These are phyloP conservation scores for Limnephilus marmoratus DNA, from an alignment of 2,888 invertebrate species.

Conservation along the genomic window DNA sequence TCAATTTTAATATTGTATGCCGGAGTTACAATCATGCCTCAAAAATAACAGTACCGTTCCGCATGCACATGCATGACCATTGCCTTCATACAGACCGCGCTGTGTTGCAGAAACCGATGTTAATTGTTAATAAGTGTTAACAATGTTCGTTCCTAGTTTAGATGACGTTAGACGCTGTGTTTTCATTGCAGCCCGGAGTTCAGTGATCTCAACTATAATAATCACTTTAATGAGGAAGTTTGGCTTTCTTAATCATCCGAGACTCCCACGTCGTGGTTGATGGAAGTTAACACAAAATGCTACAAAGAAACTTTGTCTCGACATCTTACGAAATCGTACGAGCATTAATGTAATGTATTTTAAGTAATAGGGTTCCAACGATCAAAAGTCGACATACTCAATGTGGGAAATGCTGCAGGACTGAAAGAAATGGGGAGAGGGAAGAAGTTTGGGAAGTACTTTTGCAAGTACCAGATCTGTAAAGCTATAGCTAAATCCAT, in stretches of 20 bases:
- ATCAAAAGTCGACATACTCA: not conserved
- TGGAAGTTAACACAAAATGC: not conserved
- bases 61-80: not conserved
- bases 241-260: constrained; percentile 39
- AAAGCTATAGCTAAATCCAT: not conserved
- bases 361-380: not conserved
- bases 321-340: not conserved
- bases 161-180: constrained; percentile 16
- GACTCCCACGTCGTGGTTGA: constrained; percentile 21
- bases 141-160: constrained; percentile 22
- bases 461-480: not conserved
- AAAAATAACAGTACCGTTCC: not conserved
- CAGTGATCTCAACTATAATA: constrained; percentile 33
- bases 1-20: not conserved
- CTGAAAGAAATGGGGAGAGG: not conserved
- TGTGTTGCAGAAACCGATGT: constrained; percentile 14
- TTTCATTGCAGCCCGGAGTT: constrained; percentile 26
- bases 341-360: not conserved
- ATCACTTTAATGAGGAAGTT: constrained; percentile 44
- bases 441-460: not conserved
- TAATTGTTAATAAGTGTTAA: constrained; percentile 13
- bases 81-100: not conserved
- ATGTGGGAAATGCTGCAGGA: not conserved
- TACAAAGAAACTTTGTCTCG: not conserved
- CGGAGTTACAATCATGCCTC: not conserved